Percentiles rank a stretch among this genome's conserved stretches.
Evolutionary conservation across 1,140 invertebrate species (phyloP).

Genomic region (Streblospio benedicti): DNA sequence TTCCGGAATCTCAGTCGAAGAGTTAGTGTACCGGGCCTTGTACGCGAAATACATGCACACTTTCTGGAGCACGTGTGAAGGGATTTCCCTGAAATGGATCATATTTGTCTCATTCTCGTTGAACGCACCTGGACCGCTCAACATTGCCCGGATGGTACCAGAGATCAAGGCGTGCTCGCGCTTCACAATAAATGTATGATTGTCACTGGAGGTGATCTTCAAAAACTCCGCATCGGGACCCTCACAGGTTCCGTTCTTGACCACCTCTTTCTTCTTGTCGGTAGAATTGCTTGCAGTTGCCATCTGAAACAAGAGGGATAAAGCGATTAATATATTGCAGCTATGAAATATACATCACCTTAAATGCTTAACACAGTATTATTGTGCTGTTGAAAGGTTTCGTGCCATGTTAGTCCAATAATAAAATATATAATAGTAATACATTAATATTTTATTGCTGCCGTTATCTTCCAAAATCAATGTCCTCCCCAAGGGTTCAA

Average conservation of each 20-base stretch:
- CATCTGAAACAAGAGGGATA: background rate
- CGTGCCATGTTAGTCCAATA: no score
- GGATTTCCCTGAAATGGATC: slow-evolving; percentile 98
- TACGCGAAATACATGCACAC: slow-evolving; percentile 99
- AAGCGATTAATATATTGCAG: no score
- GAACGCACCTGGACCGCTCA: slow-evolving; percentile 79
- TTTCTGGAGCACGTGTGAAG: slow-evolving; percentile 96
- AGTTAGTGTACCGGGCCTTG: slow-evolving; percentile 98
- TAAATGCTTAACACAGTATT: no score
- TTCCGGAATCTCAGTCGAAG: slow-evolving; percentile 97
- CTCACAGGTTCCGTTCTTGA: slow-evolving; percentile 74
- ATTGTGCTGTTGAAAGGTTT: no score
- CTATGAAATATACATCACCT: no score
- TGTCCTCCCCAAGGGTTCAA: no score
- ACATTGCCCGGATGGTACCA: slow-evolving; percentile 97
- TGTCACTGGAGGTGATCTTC: slow-evolving; percentile 95
- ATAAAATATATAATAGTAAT: no score
- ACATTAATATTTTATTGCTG: no score
- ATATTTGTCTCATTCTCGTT: slow-evolving; percentile 98
- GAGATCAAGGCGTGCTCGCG: slow-evolving; percentile 94
- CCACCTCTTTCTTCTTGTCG: slow-evolving; percentile 40
- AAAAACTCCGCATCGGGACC: slow-evolving; percentile 99
- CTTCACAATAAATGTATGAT: slow-evolving; percentile 96
- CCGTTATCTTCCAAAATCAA: no score
- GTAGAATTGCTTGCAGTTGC: slow-evolving; percentile 27